Evolutionary conservation across 2,888 invertebrate species (phyloP).

Genomic region (Aspidiotus rigidus): DNA sequence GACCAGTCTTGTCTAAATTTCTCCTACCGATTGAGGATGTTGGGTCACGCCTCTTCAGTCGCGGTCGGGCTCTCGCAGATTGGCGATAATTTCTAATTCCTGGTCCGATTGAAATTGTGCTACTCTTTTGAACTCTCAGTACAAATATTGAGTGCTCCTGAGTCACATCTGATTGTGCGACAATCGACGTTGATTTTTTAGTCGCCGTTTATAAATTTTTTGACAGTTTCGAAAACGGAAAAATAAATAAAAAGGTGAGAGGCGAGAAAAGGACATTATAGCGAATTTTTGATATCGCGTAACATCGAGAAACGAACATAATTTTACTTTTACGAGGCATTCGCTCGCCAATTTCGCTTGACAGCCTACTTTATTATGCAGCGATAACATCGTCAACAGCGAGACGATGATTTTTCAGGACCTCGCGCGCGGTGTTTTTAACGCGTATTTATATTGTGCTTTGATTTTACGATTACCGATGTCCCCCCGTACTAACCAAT

Average conservation of each 20-base stretch:
- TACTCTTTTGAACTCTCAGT: no score
- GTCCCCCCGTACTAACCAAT: not conserved
- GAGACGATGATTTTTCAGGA: not conserved
- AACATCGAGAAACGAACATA: not conserved
- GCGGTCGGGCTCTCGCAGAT: no score
- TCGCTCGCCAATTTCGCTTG: not conserved
- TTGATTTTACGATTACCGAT: slow-evolving; percentile 4
- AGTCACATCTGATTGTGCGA: no score
- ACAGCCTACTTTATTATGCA: slow-evolving; percentile 2
- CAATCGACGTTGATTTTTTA: not conserved
- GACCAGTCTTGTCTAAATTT: no score
- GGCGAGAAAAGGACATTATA: no score
- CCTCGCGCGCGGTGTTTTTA: not conserved
- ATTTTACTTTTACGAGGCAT: slow-evolving; percentile 4
- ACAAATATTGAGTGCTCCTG: no score
- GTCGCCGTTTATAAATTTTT: not conserved
- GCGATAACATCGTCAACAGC: not conserved
- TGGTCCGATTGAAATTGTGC: no score
- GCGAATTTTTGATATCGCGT: not conserved
- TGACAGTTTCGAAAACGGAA: not conserved
- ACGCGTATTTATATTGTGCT: not conserved
- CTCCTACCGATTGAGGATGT: no score
- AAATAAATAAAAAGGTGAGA: not conserved
- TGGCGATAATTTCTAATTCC: no score
- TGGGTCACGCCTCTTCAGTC: no score